Conservation (phyloP, 2,888 invertebrate species). For the Rhodophaea formosa region DNA sequence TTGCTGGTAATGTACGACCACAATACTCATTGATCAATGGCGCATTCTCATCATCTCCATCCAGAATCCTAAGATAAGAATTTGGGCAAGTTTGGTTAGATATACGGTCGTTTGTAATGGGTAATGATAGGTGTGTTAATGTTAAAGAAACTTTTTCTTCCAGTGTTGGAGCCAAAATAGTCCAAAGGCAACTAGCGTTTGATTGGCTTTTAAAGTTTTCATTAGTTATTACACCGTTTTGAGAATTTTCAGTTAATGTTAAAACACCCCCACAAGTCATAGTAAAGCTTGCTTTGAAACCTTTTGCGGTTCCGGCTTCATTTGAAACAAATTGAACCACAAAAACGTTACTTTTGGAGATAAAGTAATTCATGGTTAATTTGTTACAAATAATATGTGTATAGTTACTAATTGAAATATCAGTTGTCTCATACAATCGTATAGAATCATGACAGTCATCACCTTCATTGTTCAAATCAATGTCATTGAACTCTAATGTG, state of each 20-base stretch:
- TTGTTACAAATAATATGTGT: constrained; percentile 72
- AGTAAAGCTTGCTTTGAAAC: constrained; percentile 87
- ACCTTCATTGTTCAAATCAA: constrained; percentile 63
- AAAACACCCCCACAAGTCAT: constrained; percentile 87
- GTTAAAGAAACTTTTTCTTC: constrained; percentile 85
- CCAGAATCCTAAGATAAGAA: constrained; percentile 80
- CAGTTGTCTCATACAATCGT: constrained; percentile 57
- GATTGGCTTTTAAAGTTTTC: constrained; percentile 50
- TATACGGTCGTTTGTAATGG: constrained; percentile 40
- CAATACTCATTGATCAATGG: constrained; percentile 86
- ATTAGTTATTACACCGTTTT: constrained; percentile 76
- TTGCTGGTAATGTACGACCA: constrained; percentile 81
- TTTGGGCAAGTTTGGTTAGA: constrained; percentile 56
- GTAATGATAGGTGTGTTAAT: constrained; percentile 82
- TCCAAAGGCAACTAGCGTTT: constrained; percentile 86
- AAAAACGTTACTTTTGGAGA: constrained; percentile 83
- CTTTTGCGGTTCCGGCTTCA: constrained; percentile 82
- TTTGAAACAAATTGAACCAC: constrained; percentile 85
- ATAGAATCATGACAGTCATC: constrained; percentile 47
- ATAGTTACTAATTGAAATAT: constrained; percentile 52
- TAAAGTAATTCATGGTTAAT: constrained; percentile 46
- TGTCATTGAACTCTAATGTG: constrained; percentile 84
- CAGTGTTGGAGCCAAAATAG: constrained; percentile 75
- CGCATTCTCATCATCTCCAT: constrained; percentile 84
- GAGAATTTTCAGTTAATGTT: constrained; percentile 49